Percentiles rank a stretch among this genome's conserved stretches.
Conservation (phyloP, 2,888 invertebrate genomes). For the Merodon equestris region DNA sequence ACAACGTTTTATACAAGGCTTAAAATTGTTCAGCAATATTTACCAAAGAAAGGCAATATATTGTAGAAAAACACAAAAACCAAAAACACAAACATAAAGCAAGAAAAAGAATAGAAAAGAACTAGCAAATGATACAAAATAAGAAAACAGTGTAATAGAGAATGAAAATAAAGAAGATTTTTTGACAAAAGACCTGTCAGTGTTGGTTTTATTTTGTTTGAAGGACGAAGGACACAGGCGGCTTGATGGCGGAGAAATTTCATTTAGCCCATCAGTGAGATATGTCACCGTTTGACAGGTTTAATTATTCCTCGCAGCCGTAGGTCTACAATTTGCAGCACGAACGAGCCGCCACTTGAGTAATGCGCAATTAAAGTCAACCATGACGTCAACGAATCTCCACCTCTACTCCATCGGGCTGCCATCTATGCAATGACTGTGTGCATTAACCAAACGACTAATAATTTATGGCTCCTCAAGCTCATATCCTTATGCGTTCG, state of each 20-base stretch:
- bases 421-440: not conserved
- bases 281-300: slow-evolving; percentile 27
- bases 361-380: slow-evolving; percentile 51
- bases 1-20: too few relatives aligned
- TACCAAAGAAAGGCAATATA: too few relatives aligned
- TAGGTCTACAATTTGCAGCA: slow-evolving; percentile 19
- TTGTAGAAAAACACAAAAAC: too few relatives aligned
- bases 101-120: too few relatives aligned
- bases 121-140: not conserved
- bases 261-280: not conserved
- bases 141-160: not conserved
- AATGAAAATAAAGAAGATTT: slow-evolving; percentile 3
- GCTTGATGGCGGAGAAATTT: too few relatives aligned
- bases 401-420: not conserved
- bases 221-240: not conserved
- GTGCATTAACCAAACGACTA: slow-evolving; percentile 24
- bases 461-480: slow-evolving; percentile 48
- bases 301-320: slow-evolving; percentile 17
- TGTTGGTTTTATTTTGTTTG: not conserved
- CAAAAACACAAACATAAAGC: too few relatives aligned
- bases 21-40: too few relatives aligned
- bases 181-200: not conserved
- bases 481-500: slow-evolving; percentile 3
- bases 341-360: slow-evolving; percentile 9
- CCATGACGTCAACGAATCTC: slow-evolving; percentile 27